These are phyloP conservation scores for Ferrisia virgata DNA, from an alignment of 2,888 invertebrate species.

Conservation along the genomic window DNA sequence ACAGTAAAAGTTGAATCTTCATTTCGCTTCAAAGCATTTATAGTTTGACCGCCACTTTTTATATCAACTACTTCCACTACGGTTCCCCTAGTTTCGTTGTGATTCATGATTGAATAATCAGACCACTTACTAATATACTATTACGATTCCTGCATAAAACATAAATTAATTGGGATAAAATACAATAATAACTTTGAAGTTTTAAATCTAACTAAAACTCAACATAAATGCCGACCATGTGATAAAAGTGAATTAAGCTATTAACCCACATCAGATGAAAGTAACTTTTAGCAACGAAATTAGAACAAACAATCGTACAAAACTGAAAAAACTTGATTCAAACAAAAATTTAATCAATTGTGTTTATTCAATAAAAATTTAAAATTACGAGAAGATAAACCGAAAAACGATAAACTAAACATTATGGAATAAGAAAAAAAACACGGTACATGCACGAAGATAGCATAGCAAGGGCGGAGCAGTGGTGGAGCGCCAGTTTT, in stretches of 20 bases:
- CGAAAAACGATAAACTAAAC: too few relatives aligned
- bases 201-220: neutral
- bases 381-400: too few relatives aligned
- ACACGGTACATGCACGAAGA: too few relatives aligned
- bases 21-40: neutral
- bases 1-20: neutral
- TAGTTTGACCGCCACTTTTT: neutral
- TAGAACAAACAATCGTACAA: too few relatives aligned
- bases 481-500: too few relatives aligned
- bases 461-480: too few relatives aligned
- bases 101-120: neutral
- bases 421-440: too few relatives aligned
- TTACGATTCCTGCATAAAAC: neutral
- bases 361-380: too few relatives aligned
- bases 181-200: neutral
- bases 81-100: constrained; percentile 29
- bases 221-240: neutral
- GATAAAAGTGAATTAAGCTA: neutral
- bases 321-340: too few relatives aligned
- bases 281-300: neutral
- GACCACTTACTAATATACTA: neutral
- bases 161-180: neutral
- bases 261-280: neutral
- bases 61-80: constrained; percentile 14
- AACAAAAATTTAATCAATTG: too few relatives aligned